Evolutionary conservation across 2,113 vertebrate genomes (phyloP), one percentile per base, ranked within the genome.

Genomic region (Thunnus maccoyii): DNA sequence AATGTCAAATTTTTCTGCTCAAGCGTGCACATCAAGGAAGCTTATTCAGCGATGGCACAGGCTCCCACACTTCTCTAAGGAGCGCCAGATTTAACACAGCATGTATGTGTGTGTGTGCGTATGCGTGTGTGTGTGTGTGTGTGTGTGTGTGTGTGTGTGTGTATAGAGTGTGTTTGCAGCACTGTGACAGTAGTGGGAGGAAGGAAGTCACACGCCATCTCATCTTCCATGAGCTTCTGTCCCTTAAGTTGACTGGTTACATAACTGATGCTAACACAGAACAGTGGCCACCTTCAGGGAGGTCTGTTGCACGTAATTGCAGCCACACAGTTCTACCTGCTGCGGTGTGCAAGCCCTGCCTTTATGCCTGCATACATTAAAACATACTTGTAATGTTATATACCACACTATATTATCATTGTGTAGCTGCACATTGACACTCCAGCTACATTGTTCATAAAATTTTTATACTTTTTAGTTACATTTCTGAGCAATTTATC

Each of bases 131-230:
- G 71, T 51, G 32, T 69, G 50, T 65, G 57, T 63, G 56, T 77
- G 78, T 22, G 46, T 54, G 46, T 20, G 36, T 50, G 46, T 47
- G 64, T 76, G 72, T 66, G 56, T 25, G 68, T 22, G 61, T 77
- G 63, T 76, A 58, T 16, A 3, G 50, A 74, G 72, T 77, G 76
- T 87, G 82, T 83, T 68, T 84, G 84, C 51, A 4, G 80, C 67
- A 47, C 30, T 84, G 80, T 89, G 90, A 90, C 86, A 91, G 83
- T 76, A 86, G 86, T 91, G 90, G 91, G 87, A 88, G 88, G 89
- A 89, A 85, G 85, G 86, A 91, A 91, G 88, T 92, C 91, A 91
- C 92, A 91, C 78, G 74, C 76, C 75, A 92, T 92, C 85, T 91
- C 84, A 76, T 93, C 92, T 86, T 89, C 88, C 84, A 84, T 75